Percentiles rank a stretch among this genome's conserved stretches.
Evolutionary conservation across 2,113 vertebrate genomes (phyloP).

Genomic region (Psilopsiagon aymara): DNA sequence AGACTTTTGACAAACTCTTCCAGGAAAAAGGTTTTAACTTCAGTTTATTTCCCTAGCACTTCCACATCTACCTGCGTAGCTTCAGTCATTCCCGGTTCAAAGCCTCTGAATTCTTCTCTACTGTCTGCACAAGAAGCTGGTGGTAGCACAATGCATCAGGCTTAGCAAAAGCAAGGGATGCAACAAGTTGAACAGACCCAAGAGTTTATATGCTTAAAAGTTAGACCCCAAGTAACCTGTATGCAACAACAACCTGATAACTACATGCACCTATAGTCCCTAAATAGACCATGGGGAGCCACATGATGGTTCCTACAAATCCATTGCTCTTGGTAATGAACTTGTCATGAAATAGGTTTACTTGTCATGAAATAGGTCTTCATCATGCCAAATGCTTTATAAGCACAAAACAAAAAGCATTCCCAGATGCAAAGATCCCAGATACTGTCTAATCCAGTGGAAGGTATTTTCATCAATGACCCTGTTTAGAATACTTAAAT

Average conservation of each 20-base stretch:
- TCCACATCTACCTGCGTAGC: not conserved
- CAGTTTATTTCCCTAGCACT: not conserved
- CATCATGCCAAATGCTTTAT: not conserved
- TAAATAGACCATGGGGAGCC: not conserved
- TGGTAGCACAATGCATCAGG: not conserved
- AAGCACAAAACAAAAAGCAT: not conserved
- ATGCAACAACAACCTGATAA: rapidly evolving
- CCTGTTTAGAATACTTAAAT: not conserved
- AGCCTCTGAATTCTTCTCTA: not conserved
- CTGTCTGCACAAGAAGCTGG: not conserved
- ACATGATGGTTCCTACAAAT: not conserved
- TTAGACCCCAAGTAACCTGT: not conserved
- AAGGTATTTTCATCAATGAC: not conserved
- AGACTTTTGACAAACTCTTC: not conserved
- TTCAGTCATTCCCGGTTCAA: not conserved
- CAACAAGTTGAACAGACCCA: not conserved
- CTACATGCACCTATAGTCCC: not conserved
- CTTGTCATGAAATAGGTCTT: not conserved
- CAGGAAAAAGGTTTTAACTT: not conserved
- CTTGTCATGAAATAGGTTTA: not conserved
- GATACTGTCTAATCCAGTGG: not conserved
- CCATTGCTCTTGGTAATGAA: not conserved
- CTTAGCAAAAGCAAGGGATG: not conserved
- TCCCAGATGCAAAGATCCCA: not conserved
- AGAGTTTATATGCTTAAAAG: not conserved